phyloP scores from a whole-genome alignment of 1,140 invertebrate species.

The Parasteatoda tepidariorum region DNA sequence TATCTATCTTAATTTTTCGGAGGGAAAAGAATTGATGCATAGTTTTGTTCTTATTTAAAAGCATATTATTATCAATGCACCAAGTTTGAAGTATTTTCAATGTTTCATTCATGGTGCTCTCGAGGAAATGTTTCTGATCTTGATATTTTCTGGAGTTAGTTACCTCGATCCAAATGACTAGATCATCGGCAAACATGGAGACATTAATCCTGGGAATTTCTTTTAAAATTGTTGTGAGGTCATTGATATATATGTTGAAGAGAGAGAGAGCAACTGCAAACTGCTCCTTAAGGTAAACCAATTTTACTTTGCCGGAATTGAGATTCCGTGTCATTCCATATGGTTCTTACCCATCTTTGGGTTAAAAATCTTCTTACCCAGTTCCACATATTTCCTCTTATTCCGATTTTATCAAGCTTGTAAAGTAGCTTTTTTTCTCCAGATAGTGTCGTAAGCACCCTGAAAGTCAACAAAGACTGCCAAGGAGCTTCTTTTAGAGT shows the following conservation, averaged over 20 bases:
- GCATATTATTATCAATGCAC: neutral
- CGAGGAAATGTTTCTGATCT: neutral
- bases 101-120: neutral
- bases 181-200: neutral
- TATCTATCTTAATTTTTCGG: neutral
- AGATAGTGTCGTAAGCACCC: conserved; percentile 6
- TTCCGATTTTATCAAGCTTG: neutral
- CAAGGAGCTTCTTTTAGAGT: neutral
- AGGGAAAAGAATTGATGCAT: neutral
- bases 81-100: neutral
- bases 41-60: neutral
- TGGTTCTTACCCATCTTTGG: neutral
- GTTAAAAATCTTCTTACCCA: neutral
- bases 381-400: neutral
- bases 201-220: neutral
- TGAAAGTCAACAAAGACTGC: neutral
- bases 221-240: neutral
- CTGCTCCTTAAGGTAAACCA: conserved; percentile 1
- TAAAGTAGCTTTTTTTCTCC: neutral
- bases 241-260: neutral
- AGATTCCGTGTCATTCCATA: neutral
- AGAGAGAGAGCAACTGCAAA: neutral
- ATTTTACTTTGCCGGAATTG: neutral
- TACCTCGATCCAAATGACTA: neutral
- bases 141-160: neutral